Conservation (phyloP, 2,113 vertebrate species). For the Rana temporaria region DNA sequence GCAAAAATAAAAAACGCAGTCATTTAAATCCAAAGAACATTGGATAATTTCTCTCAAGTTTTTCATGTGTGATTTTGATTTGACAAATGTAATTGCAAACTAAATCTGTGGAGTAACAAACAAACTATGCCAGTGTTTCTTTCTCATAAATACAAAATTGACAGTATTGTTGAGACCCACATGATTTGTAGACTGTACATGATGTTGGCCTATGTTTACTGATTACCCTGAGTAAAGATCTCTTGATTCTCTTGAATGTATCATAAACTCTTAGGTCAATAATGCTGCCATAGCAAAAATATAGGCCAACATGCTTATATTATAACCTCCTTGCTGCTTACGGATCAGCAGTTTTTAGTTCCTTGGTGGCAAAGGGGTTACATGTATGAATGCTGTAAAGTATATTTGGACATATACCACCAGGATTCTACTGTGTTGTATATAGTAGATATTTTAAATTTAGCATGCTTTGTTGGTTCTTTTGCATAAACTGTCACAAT, state of each 20-base stretch:
- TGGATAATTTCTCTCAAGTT: too few relatives aligned
- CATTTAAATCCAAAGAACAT: too few relatives aligned
- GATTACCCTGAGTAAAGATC: background rate
- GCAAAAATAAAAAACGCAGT: too few relatives aligned
- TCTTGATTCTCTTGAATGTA: too few relatives aligned
- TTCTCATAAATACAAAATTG: conserved; percentile 61
- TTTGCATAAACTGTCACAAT: background rate
- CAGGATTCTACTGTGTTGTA: background rate
- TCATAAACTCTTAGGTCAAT: too few relatives aligned
- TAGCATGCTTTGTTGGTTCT: too few relatives aligned
- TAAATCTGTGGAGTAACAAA: conserved; percentile 81
- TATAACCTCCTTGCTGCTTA: conserved; percentile 11
- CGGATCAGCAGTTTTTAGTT: background rate
- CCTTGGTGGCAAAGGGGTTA: background rate
- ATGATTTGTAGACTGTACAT: conserved; percentile 64
- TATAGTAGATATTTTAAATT: background rate
- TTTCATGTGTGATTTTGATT: too few relatives aligned
- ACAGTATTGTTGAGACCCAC: conserved; percentile 69
- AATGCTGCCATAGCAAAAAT: conserved; percentile 11
- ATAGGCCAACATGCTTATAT: conserved; percentile 3
- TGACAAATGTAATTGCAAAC: too few relatives aligned
- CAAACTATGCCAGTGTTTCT: conserved; percentile 69
- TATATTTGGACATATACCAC: conserved; percentile 21
- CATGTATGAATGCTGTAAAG: background rate
- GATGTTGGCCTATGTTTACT: conserved; percentile 51